Conservation (phyloP, 2,113 vertebrate genomes). For the Leuciscus idus region DNA sequence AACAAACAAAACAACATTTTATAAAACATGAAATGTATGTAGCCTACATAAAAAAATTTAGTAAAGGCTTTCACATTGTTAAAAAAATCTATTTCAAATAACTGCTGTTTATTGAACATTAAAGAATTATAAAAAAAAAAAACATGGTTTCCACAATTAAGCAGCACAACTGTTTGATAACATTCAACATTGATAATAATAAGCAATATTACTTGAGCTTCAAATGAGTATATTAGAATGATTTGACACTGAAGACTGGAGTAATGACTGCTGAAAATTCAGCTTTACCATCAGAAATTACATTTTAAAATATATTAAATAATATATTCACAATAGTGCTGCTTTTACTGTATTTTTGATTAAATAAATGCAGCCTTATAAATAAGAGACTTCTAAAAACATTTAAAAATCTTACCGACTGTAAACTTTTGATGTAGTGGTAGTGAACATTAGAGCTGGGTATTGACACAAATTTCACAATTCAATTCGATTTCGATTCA, state of each 20-base stretch:
- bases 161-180: neutral
- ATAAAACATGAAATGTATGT: neutral
- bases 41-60: neutral
- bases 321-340: neutral
- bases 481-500: no score
- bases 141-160: neutral
- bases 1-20: neutral
- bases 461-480: no score
- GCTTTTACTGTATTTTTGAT: neutral
- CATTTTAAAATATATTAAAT: neutral
- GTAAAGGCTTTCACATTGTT: neutral
- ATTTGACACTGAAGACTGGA: neutral
- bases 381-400: neutral
- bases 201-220: neutral
- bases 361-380: neutral
- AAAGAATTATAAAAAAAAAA: neutral
- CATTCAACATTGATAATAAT: neutral
- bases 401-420: no score
- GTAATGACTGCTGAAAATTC: neutral
- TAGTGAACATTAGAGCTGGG: no score
- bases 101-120: neutral
- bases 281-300: neutral
- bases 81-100: neutral
- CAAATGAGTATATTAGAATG: neutral
- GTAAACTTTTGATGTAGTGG: no score